A percentile compares a stretch with the other conserved stretches of the same genome.
Conservation (phyloP, 2,888 invertebrate species). For the Ethmia dodecea region DNA sequence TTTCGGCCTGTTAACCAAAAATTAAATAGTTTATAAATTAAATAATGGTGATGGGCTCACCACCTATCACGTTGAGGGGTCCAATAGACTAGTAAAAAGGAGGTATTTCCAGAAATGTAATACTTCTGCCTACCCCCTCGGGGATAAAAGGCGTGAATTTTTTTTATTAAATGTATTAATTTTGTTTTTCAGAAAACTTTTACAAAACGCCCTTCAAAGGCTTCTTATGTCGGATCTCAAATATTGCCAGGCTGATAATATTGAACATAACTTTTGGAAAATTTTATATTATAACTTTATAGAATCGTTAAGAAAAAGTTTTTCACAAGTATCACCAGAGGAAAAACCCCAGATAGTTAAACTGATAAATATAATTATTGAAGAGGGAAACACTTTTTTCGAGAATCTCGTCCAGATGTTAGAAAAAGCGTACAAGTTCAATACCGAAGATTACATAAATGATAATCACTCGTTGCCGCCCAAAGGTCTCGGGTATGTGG, state of each 20-base stretch:
- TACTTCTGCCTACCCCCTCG: too few relatives aligned
- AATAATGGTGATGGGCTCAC: too few relatives aligned
- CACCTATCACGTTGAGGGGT: too few relatives aligned
- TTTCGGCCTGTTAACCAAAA: too few relatives aligned
- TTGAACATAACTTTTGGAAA: slow-evolving; percentile 95
- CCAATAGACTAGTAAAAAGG: too few relatives aligned
- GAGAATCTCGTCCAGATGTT: slow-evolving; percentile 84
- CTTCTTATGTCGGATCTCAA: slow-evolving; percentile 88
- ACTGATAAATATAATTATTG: slow-evolving; percentile 82
- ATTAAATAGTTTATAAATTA: too few relatives aligned
- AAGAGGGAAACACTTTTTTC: slow-evolving; percentile 89
- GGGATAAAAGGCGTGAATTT: neutral
- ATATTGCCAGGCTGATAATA: slow-evolving; percentile 90
- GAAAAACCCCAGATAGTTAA: slow-evolving; percentile 81
- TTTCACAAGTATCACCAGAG: slow-evolving; percentile 77
- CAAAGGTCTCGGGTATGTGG: slow-evolving; percentile 81
- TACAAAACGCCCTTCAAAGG: slow-evolving; percentile 82
- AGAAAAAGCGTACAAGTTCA: slow-evolving; percentile 86
- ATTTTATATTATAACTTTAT: slow-evolving; percentile 92
- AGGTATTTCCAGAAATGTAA: too few relatives aligned
- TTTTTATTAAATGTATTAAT: slow-evolving; percentile 1
- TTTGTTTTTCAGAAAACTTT: slow-evolving; percentile 61
- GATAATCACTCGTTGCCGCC: slow-evolving; percentile 77
- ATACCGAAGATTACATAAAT: slow-evolving; percentile 79
- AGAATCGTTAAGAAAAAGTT: slow-evolving; percentile 86